A percentile compares a stretch with the other conserved stretches of the same genome.
Conservation (phyloP, 2,113 vertebrate species). For the Choloepus hoffmanni region DNA sequence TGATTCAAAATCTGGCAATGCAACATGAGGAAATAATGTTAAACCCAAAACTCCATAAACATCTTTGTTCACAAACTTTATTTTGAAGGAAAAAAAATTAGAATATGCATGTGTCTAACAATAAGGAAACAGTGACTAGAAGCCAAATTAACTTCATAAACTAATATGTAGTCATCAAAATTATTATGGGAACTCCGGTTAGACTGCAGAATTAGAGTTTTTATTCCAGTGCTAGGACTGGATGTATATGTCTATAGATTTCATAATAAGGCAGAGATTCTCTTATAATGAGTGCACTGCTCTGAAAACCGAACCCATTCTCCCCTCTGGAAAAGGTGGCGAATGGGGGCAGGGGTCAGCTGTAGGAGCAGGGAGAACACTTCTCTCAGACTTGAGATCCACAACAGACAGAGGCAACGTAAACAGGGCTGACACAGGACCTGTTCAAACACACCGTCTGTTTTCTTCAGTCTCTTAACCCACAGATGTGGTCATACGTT, state of each 20-base stretch:
- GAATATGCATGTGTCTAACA: neutral
- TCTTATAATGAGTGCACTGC: neutral
- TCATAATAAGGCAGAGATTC: neutral
- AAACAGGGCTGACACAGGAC: neutral
- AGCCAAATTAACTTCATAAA: neutral
- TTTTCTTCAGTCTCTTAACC: neutral
- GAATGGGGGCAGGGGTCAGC: neutral
- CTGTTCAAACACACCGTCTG: neutral
- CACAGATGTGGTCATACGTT: neutral
- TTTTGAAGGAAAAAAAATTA: neutral
- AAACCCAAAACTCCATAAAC: neutral
- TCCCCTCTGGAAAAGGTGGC: neutral
- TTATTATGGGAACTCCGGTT: neutral
- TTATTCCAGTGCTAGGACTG: neutral
- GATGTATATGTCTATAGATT: neutral
- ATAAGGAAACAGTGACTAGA: neutral
- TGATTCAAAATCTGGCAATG: neutral
- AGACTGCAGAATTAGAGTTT: neutral
- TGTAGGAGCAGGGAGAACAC: neutral
- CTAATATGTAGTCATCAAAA: neutral
- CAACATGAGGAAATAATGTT: neutral
- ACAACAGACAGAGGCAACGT: neutral
- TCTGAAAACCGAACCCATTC: neutral
- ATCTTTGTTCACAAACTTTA: neutral
- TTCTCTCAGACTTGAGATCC: neutral